A percentile compares a stretch with the other conserved stretches of the same genome.
These are phyloP conservation scores for Podocnemis expansa DNA, from an alignment of 2,113 vertebrate species.

Conservation along the genomic window DNA sequence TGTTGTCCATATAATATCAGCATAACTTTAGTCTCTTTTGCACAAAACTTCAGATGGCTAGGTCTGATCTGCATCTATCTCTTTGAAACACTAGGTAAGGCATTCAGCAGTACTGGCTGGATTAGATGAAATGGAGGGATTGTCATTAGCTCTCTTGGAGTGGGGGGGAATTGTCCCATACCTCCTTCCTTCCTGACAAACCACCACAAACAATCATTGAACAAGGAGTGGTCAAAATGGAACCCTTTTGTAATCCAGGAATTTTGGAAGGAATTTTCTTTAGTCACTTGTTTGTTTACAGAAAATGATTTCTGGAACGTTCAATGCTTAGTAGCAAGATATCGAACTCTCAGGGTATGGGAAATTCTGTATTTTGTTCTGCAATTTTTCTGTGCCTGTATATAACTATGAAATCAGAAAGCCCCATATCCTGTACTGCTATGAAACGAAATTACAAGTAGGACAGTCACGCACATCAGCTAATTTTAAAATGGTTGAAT, in stretches of 20 bases:
- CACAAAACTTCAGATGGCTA: neutral
- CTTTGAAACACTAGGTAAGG: neutral
- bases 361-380: constrained; percentile 27
- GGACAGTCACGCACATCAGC: neutral
- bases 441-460: constrained; percentile 1
- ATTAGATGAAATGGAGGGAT: neutral
- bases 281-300: neutral
- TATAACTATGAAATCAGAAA: constrained; percentile 26
- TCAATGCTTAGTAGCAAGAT: constrained; percentile 9
- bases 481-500: neutral
- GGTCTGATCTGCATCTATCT: neutral
- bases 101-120: neutral
- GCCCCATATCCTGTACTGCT: constrained; percentile 20
- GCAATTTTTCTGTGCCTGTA: rapidly evolving
- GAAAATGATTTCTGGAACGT: rapidly evolving
- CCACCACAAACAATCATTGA: neutral
- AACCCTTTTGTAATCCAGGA: neutral
- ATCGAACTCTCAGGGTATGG: constrained; percentile 8
- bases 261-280: neutral
- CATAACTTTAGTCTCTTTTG: neutral
- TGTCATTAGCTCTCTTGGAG: neutral
- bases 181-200: neutral
- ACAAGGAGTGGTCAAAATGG: neutral
- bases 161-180: neutral
- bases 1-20: neutral